Evolutionary conservation across 2,888 invertebrate genomes (phyloP).

Genomic region (Ligdia adustata): DNA sequence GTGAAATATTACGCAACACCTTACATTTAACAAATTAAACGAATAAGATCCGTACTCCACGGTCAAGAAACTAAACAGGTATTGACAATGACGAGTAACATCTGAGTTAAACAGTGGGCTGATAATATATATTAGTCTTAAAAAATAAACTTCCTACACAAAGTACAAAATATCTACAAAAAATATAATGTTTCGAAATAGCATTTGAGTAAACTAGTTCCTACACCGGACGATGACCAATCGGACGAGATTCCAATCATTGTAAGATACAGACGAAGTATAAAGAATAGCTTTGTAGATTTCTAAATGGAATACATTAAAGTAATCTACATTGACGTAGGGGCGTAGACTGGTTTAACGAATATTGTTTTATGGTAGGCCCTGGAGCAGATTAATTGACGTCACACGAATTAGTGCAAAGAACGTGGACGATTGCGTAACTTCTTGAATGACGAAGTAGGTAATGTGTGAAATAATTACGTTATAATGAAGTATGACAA

Average conservation of each 20-base stretch:
- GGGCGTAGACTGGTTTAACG: conserved; percentile 6
- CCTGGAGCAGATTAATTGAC: neutral
- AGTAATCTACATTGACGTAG: conserved; percentile 8
- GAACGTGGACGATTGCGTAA: too few species aligned
- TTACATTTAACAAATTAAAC: neutral
- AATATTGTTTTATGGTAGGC: conserved; percentile 13
- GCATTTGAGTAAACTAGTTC: conserved; percentile 17
- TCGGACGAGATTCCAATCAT: conserved; percentile 18
- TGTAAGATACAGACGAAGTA: too few species aligned
- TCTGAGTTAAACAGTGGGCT: too few species aligned
- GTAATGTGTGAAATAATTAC: too few species aligned
- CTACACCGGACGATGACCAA: conserved; percentile 9
- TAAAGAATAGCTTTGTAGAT: too few species aligned
- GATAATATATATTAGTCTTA: too few species aligned
- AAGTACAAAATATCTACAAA: neutral
- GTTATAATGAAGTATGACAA: too few species aligned
- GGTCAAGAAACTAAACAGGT: neutral
- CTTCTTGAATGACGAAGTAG: too few species aligned
- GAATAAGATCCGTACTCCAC: neutral
- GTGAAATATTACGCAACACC: neutral
- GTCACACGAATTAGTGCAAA: too few species aligned
- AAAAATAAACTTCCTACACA: neutral
- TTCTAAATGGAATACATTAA: too few species aligned
- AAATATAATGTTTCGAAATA: conserved; percentile 4
- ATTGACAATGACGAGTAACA: too few species aligned